Conservation (phyloP, 2,797 vertebrate genomes). For the Cynodonichthys magdalenae region DNA sequence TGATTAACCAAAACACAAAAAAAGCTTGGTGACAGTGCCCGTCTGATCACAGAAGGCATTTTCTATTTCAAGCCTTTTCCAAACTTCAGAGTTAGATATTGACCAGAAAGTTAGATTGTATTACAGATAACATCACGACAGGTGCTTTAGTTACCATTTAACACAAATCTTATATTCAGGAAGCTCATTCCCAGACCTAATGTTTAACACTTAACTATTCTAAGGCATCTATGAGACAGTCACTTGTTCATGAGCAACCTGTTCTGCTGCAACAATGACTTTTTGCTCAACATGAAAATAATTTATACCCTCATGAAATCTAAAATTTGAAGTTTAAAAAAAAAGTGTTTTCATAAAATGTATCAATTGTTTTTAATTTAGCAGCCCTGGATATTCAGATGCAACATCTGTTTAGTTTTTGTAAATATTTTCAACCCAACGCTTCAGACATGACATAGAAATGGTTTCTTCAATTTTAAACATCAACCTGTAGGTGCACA, state of each 20-base stretch:
- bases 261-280: slow-evolving; percentile 13
- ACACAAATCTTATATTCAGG: no score
- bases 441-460: not conserved
- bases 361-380: no score
- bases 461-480: not conserved
- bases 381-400: not conserved
- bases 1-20: slow-evolving; percentile 42
- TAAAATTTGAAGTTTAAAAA: slow-evolving; percentile 21
- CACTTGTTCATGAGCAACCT: slow-evolving; percentile 25
- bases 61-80: not conserved
- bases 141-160: no score
- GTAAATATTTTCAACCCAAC: fast-evolving
- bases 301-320: slow-evolving; percentile 19
- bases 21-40: slow-evolving; percentile 18
- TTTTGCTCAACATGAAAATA: slow-evolving; percentile 12
- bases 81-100: not conserved
- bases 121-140: not conserved
- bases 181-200: no score
- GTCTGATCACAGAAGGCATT: slow-evolving; percentile 19
- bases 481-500: not conserved
- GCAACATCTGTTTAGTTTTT: not conserved
- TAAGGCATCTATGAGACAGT: not conserved
- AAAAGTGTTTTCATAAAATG: slow-evolving; percentile 3
- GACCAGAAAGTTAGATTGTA: not conserved
- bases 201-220: not conserved